Conservation (phyloP, 2,888 invertebrate species). For the Luperina nickerlii region DNA sequence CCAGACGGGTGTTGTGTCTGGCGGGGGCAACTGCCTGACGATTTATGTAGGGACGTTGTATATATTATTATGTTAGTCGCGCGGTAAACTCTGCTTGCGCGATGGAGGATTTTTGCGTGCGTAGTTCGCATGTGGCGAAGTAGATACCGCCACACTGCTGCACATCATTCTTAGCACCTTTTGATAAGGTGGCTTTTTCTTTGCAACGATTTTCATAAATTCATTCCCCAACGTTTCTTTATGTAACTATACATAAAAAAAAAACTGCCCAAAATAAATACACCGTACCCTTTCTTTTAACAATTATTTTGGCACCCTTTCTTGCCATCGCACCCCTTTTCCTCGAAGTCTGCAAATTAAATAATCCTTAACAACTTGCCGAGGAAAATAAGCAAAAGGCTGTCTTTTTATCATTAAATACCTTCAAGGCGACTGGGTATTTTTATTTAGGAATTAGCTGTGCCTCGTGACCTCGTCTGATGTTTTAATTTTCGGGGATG, state of each 20-base stretch:
- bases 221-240: constrained; percentile 1
- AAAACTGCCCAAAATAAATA: constrained; percentile 51
- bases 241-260: constrained; percentile 31
- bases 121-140: not conserved
- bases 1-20: not conserved
- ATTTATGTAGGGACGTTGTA: not conserved
- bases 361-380: constrained; percentile 52
- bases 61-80: not conserved
- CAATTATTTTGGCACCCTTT: constrained; percentile 45
- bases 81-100: not conserved
- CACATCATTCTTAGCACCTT: not conserved
- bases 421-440: constrained; percentile 13
- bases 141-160: not conserved
- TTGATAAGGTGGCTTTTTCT: not conserved
- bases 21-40: not conserved
- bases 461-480: not conserved
- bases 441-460: constrained; percentile 3
- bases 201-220: not conserved
- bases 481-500: constrained; percentile 1
- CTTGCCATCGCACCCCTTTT: constrained; percentile 3
- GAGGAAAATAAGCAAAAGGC: constrained; percentile 33
- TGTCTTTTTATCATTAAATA: constrained; percentile 40
- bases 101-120: not conserved
- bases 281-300: constrained; percentile 27
- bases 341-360: constrained; percentile 50